Percentiles rank a stretch among this genome's conserved stretches.
These are phyloP conservation scores for Thysanoteuthis rhombus DNA, from an alignment of 2,888 invertebrate species.

Conservation along the genomic window DNA sequence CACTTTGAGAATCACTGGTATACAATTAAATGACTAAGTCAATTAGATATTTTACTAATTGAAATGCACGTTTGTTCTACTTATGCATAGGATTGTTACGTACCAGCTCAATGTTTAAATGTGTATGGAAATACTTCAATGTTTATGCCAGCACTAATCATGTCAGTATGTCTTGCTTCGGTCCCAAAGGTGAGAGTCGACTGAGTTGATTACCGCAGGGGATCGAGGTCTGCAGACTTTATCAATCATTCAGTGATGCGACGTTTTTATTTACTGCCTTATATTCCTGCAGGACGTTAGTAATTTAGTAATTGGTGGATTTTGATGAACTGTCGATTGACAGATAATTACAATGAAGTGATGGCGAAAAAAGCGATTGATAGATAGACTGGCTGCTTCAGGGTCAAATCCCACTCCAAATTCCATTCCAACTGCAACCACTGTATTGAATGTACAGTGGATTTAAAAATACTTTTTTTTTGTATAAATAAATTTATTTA, in stretches of 20 bases:
- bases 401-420: too few relatives aligned
- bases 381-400: too few relatives aligned
- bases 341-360: neutral
- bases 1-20: too few relatives aligned
- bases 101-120: neutral
- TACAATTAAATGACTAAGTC: too few relatives aligned
- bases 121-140: neutral
- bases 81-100: neutral
- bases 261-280: neutral
- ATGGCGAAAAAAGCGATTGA: too few relatives aligned
- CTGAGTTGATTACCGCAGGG: neutral
- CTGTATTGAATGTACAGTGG: too few relatives aligned
- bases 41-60: neutral
- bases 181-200: neutral
- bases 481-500: too few relatives aligned
- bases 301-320: slow-evolving; percentile 12
- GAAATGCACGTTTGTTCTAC: neutral
- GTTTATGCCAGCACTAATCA: neutral
- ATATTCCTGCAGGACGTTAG: neutral
- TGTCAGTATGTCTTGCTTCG: neutral
- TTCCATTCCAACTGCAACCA: too few relatives aligned
- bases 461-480: too few relatives aligned
- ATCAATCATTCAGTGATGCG: neutral
- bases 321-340: neutral
- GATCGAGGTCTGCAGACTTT: neutral